Percentiles rank a stretch among this genome's conserved stretches.
phyloP scores from a whole-genome alignment of 2,888 invertebrate genomes.

The Atethmia centrago region DNA sequence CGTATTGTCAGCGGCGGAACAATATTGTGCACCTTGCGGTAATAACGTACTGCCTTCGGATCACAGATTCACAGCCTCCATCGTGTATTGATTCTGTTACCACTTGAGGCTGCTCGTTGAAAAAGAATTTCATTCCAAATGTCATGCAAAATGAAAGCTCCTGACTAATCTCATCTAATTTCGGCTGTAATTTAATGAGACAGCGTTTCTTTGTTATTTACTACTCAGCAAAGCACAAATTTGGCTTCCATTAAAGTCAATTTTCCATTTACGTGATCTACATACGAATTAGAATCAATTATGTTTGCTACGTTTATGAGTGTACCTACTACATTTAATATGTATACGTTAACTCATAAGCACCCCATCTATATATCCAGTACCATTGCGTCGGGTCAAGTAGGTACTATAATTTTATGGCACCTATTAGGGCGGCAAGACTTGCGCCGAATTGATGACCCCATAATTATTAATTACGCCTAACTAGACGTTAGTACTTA shows the following conservation, averaged over 20 bases:
- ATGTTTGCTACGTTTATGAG: conserved; percentile 23
- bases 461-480: conserved; percentile 50
- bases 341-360: conserved; percentile 11
- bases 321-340: conserved; percentile 12
- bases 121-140: conserved; percentile 31
- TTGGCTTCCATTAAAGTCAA: conserved; percentile 24
- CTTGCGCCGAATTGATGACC: conserved; percentile 36
- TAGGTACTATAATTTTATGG: conserved; percentile 42
- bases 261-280: conserved; percentile 39
- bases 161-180: conserved; percentile 5
- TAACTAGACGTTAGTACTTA: conserved; percentile 19
- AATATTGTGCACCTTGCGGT: conserved; percentile 61
- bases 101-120: conserved; percentile 6
- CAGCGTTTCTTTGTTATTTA: conserved; percentile 22
- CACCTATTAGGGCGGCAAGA: conserved; percentile 28
- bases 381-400: conserved; percentile 40
- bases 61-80: conserved; percentile 27
- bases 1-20: conserved; percentile 42
- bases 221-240: conserved; percentile 16
- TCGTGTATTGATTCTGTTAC: conserved; percentile 58
- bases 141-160: conserved; percentile 18
- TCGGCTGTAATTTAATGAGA: conserved; percentile 37
- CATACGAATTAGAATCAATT: conserved; percentile 30
- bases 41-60: conserved; percentile 40
- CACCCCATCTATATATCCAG: conserved; percentile 24